A percentile compares a stretch with the other conserved stretches of the same genome.
Evolutionary conservation across 2,888 invertebrate genomes (phyloP).

Genomic region (Tiliacea aurago): DNA sequence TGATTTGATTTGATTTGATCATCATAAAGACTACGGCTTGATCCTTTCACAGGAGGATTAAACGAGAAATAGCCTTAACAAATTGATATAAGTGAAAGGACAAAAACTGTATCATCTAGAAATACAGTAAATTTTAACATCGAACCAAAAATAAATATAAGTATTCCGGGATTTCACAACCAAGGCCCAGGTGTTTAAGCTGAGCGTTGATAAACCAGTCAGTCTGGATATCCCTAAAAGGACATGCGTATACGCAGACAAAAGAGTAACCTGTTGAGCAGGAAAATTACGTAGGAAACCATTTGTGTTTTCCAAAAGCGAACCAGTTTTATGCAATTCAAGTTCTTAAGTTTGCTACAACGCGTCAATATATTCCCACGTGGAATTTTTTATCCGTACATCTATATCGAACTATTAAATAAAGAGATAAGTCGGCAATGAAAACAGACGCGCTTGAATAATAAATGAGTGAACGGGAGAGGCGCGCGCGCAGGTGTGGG

Average conservation of each 20-base stretch:
- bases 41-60: not conserved
- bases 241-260: conserved; percentile 61
- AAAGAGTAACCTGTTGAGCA: conserved; percentile 57
- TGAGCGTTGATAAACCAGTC: conserved; percentile 62
- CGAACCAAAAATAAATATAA: conserved; percentile 36
- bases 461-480: conserved; percentile 63
- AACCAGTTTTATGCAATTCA: conserved; percentile 57
- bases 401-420: conserved; percentile 59
- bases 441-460: conserved; percentile 66
- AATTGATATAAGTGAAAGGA: not conserved
- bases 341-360: conserved; percentile 48
- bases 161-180: conserved; percentile 55
- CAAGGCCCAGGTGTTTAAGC: conserved; percentile 62
- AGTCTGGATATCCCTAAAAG: conserved; percentile 62
- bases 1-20: too few species aligned
- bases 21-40: not conserved
- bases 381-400: conserved; percentile 49
- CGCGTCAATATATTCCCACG: conserved; percentile 45
- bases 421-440: conserved; percentile 62
- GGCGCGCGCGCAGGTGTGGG: conserved; percentile 61
- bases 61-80: not conserved
- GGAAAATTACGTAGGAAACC: conserved; percentile 62
- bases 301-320: conserved; percentile 55
- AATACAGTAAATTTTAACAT: conserved; percentile 17
- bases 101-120: conserved; percentile 26